Percentiles rank a stretch among this genome's conserved stretches.
Conservation (phyloP, 2,888 invertebrate species). For the Sympetrum striolatum region DNA sequence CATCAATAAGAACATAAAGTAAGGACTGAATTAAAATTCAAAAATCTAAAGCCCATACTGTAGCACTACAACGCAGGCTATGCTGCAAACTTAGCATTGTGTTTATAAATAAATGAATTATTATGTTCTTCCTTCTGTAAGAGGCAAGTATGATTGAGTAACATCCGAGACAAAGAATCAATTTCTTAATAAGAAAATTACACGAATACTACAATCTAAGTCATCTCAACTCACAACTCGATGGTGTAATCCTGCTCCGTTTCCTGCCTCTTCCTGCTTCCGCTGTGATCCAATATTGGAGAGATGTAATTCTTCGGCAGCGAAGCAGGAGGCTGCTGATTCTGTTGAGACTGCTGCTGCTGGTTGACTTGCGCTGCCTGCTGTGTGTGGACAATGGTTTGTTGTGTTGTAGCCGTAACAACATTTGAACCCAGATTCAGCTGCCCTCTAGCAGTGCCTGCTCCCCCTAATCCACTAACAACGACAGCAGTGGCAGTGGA, state of each 20-base stretch:
- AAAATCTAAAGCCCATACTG: too few relatives aligned
- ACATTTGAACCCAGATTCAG: constrained; percentile 10
- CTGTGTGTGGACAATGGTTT: neutral
- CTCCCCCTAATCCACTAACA: constrained; percentile 3
- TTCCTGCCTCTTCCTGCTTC: constrained; percentile 67
- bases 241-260: constrained; percentile 65
- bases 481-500: constrained; percentile 26
- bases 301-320: constrained; percentile 62
- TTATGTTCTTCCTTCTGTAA: too few relatives aligned
- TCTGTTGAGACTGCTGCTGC: neutral
- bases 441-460: neutral
- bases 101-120: too few relatives aligned
- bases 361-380: neutral
- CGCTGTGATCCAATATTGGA: constrained; percentile 67
- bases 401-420: neutral
- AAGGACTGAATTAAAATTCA: neutral
- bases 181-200: neutral
- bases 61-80: too few relatives aligned
- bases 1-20: neutral
- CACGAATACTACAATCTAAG: neutral
- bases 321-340: neutral
- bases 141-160: too few relatives aligned
- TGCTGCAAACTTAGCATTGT: too few relatives aligned
- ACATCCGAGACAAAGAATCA: neutral
- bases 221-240: constrained; percentile 61